Conservation (phyloP, 1,140 invertebrate species). For the Zaprionus lachaisei region DNA sequence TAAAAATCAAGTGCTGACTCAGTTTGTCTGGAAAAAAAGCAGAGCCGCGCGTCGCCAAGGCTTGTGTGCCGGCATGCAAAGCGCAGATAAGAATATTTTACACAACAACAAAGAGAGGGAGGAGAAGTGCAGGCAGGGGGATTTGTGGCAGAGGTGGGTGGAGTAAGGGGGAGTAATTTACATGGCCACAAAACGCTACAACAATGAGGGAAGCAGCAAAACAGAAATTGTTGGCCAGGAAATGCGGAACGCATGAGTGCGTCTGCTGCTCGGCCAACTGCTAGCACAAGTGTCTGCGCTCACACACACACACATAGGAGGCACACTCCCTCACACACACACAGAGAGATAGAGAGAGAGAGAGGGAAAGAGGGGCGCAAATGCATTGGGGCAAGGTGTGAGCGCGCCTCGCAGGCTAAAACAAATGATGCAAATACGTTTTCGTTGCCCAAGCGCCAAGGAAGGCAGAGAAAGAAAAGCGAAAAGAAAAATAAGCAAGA, state of each 20-base stretch:
- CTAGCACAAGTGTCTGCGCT: constrained; percentile 16
- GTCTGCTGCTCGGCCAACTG: constrained; percentile 35
- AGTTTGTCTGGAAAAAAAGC: constrained; percentile 67
- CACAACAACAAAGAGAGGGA: constrained; percentile 30
- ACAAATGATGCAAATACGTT: constrained; percentile 84
- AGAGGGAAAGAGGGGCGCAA: not conserved
- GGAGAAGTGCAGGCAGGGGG: not conserved
- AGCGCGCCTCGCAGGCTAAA: constrained; percentile 52
- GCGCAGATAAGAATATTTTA: constrained; percentile 75
- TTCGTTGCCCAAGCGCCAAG: constrained; percentile 28
- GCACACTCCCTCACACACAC: constrained; percentile 11
- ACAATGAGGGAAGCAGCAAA: constrained; percentile 55
- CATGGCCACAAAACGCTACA: constrained; percentile 68
- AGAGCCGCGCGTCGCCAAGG: constrained; percentile 33
- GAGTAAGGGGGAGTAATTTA: constrained; percentile 58
- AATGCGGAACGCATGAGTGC: constrained; percentile 48
- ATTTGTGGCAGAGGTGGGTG: not conserved
- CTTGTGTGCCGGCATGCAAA: constrained; percentile 67
- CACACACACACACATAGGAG: not conserved
- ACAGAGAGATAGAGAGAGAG: not conserved
- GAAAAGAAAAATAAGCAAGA: constrained; percentile 52
- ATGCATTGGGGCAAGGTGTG: constrained; percentile 46
- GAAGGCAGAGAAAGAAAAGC: constrained; percentile 4
- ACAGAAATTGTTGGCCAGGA: constrained; percentile 53
- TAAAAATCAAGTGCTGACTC: constrained; percentile 81